Conservation (phyloP, 2,113 vertebrate species). For the Turdus rufiventris region DNA sequence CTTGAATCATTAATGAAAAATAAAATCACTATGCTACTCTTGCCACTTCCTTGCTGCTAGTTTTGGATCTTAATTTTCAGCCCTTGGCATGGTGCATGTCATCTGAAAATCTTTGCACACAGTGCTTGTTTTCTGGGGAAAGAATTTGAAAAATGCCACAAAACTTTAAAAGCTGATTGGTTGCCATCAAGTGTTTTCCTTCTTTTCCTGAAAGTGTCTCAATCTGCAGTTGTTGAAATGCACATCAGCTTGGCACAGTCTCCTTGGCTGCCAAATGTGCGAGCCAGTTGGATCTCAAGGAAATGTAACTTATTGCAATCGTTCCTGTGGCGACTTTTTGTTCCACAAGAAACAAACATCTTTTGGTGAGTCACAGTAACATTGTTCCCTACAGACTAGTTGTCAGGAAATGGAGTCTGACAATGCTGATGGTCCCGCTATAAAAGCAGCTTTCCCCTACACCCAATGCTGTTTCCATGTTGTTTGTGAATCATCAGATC, state of each 20-base stretch:
- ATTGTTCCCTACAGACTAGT: neutral
- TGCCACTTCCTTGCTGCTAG: neutral
- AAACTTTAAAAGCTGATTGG: neutral
- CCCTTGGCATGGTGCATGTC: neutral
- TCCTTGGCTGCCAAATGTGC: neutral
- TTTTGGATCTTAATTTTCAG: neutral
- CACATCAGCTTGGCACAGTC: neutral
- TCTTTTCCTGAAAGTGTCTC: neutral
- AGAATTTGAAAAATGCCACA: neutral
- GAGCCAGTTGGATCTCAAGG: neutral
- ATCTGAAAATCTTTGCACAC: neutral
- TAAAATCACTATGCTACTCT: neutral
- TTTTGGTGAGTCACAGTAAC: constrained; percentile 27
- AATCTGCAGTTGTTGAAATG: neutral
- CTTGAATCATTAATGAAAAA: neutral
- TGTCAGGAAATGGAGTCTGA: constrained; percentile 10
- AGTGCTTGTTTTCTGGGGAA: neutral
- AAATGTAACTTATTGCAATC: neutral
- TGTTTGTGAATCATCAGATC: neutral
- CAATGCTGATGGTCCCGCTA: neutral
- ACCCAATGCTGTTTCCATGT: neutral
- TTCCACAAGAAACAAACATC: neutral
- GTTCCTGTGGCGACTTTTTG: neutral
- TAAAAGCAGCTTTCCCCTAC: neutral
- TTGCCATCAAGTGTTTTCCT: neutral